Percentiles rank a stretch among this genome's conserved stretches.
Evolutionary conservation across 2,888 invertebrate species (phyloP).

Genomic region (Carpatolechia fugitivella): DNA sequence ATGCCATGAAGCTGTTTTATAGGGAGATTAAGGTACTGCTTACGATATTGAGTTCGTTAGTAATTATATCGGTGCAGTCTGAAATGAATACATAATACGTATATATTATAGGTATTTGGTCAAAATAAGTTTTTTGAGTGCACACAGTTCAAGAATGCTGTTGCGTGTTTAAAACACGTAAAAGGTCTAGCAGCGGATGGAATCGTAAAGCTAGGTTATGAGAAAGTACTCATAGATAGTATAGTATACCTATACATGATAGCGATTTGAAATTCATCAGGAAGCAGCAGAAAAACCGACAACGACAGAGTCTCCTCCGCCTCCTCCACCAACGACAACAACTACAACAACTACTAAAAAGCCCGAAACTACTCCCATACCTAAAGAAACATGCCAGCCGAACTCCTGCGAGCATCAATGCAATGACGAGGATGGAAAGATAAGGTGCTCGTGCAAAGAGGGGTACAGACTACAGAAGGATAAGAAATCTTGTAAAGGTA

Average conservation of each 20-base stretch:
- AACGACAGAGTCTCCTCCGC: conserved; percentile 44
- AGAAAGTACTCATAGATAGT: too few relatives aligned
- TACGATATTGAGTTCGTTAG: too few relatives aligned
- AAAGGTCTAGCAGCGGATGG: too few relatives aligned
- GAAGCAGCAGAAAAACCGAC: conserved; percentile 48
- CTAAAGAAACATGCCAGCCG: conserved; percentile 46
- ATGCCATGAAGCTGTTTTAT: neutral
- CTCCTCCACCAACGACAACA: conserved; percentile 37
- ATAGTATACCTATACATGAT: too few relatives aligned
- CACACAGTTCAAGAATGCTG: too few relatives aligned
- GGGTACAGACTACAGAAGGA: conserved; percentile 58
- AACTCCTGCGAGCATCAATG: conserved; percentile 30
- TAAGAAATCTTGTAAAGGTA: conserved; percentile 65
- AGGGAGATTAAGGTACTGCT: neutral
- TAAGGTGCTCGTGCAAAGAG: conserved; percentile 48
- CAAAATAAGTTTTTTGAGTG: too few relatives aligned
- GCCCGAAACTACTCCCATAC: too few relatives aligned
- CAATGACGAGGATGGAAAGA: conserved; percentile 7
- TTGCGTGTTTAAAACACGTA: too few relatives aligned
- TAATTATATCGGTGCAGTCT: too few relatives aligned
- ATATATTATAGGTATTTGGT: too few relatives aligned
- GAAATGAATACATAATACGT: too few relatives aligned
- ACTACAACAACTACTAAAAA: conserved; percentile 21
- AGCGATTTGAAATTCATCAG: conserved; percentile 30
- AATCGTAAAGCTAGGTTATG: too few relatives aligned